Evolutionary conservation across 2,888 invertebrate species (phyloP).

Genomic region (Eristalis pertinax): DNA sequence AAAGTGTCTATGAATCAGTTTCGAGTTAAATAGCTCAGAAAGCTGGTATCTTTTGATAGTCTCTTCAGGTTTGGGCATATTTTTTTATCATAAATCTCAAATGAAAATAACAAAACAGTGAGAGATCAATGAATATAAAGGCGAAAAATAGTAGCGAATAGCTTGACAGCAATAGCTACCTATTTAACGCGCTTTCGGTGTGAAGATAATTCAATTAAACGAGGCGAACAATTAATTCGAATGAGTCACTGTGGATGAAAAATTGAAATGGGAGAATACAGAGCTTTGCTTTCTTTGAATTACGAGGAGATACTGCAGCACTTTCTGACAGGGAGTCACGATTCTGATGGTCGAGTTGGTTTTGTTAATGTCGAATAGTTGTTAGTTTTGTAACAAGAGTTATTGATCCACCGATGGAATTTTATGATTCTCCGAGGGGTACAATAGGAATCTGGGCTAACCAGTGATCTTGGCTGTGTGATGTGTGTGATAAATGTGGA

Average conservation of each 20-base stretch:
- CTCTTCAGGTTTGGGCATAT: conserved; percentile 25
- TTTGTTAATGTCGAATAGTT: neutral
- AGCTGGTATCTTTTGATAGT: conserved; percentile 6
- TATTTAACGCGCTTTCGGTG: conserved; percentile 49
- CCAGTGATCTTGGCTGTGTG: too few species aligned
- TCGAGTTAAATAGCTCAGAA: conserved; percentile 26
- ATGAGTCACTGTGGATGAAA: conserved; percentile 34
- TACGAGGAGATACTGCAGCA: neutral
- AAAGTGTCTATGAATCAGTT: conserved; percentile 9
- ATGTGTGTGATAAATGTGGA: too few species aligned
- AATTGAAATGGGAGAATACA: neutral
- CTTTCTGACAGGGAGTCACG: conserved; percentile 4
- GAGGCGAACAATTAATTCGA: conserved; percentile 17
- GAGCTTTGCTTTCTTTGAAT: neutral
- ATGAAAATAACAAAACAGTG: conserved; percentile 27
- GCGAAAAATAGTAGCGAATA: conserved; percentile 63
- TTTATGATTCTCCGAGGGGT: neutral
- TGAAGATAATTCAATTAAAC: conserved; percentile 56
- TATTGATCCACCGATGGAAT: neutral
- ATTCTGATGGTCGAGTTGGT: neutral
- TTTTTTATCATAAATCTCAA: conserved; percentile 37
- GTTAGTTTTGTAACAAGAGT: neutral
- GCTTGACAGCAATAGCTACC: conserved; percentile 68
- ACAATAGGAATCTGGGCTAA: too few species aligned
- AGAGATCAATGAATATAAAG: conserved; percentile 38